These are phyloP conservation scores for Sylvicola cinctus DNA, from an alignment of 2,888 invertebrate species.

Conservation along the genomic window DNA sequence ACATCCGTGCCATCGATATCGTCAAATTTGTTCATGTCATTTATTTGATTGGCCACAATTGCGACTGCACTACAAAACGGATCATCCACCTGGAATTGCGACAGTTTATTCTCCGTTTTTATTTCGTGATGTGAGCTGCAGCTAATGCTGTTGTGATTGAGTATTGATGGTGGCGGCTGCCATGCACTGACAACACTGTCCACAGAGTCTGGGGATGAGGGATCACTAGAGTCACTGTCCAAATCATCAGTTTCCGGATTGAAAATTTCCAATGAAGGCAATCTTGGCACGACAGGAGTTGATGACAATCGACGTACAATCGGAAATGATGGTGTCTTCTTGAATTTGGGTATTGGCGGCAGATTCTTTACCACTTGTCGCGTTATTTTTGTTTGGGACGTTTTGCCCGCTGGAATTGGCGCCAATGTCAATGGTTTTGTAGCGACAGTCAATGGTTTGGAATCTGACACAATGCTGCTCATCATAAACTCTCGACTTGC, in stretches of 20 bases:
- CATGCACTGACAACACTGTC: conserved; percentile 66
- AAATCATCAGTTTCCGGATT: conserved; percentile 81
- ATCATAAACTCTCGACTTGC: not conserved
- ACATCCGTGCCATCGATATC: conserved; percentile 1
- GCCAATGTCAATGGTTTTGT: conserved; percentile 24
- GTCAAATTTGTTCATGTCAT: conserved; percentile 12
- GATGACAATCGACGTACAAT: conserved; percentile 50
- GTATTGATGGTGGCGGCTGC: conserved; percentile 6
- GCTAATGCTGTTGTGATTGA: no score
- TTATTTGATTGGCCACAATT: conserved; percentile 14
- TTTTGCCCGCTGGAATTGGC: conserved; percentile 17
- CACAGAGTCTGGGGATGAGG: conserved; percentile 67
- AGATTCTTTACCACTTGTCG: conserved; percentile 38
- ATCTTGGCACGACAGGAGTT: conserved; percentile 44
- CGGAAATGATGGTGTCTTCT: conserved; percentile 35
- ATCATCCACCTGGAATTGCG: not conserved
- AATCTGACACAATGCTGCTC: not conserved
- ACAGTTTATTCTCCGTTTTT: conserved; percentile 14
- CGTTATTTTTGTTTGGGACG: conserved; percentile 25
- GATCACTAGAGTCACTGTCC: conserved; percentile 71
- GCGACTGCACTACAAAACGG: not conserved
- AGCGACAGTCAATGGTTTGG: not conserved
- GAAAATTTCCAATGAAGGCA: conserved; percentile 56
- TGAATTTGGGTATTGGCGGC: conserved; percentile 38
- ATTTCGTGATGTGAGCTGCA: conserved; percentile 4